phyloP scores from a whole-genome alignment of 37 sponge, comb jelly and placozoan species.

The Beroe forskalii region DNA sequence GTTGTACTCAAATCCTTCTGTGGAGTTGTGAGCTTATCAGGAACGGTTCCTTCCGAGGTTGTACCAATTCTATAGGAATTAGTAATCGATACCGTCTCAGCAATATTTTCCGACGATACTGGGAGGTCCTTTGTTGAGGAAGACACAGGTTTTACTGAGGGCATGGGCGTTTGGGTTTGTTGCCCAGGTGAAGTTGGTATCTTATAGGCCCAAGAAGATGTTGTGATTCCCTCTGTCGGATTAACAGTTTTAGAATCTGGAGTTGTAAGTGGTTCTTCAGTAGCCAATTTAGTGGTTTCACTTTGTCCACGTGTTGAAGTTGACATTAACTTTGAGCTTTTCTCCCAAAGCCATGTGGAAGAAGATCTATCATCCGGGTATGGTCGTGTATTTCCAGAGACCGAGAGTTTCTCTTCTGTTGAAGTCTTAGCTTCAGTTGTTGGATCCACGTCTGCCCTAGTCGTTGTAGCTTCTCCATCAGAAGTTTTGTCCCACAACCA shows the following conservation, averaged over 20 bases:
- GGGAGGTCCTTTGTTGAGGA: neutral
- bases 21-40: too few relatives aligned
- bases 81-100: too few relatives aligned
- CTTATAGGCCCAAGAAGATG: neutral
- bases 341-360: neutral
- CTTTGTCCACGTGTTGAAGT: neutral
- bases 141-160: neutral
- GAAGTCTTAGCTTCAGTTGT: neutral
- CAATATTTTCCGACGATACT: neutral
- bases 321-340: neutral
- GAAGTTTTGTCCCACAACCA: neutral
- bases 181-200: neutral
- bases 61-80: too few relatives aligned
- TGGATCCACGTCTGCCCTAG: neutral
- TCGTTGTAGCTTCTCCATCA: neutral
- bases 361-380: neutral
- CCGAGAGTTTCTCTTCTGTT: too few relatives aligned
- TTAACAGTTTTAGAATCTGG: neutral
- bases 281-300: too few relatives aligned
- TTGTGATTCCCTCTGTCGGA: neutral
- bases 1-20: too few relatives aligned
- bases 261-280: neutral
- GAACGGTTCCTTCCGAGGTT: too few relatives aligned
- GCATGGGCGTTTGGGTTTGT: neutral
- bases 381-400: too few relatives aligned